Percentiles rank a stretch among this genome's conserved stretches.
Conservation (phyloP, 2,888 invertebrate species). For the Polydrusus pterygomalis region DNA sequence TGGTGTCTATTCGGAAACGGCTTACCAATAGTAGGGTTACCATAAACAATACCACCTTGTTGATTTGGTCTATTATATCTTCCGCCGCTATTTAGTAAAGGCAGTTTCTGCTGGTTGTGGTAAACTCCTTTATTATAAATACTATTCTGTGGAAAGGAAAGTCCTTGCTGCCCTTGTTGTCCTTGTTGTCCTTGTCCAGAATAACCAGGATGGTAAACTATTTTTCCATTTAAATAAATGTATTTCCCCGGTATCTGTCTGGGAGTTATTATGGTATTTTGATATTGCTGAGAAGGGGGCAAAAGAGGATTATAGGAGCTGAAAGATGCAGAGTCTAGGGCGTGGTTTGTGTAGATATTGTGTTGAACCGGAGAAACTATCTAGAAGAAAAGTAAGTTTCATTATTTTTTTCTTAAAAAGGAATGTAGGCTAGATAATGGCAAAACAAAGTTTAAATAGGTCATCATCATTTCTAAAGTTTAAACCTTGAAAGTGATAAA, state of each 20-base stretch:
- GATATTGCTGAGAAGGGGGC: slow-evolving; percentile 24
- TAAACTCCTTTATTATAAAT: slow-evolving; percentile 43
- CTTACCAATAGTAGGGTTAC: slow-evolving; percentile 21
- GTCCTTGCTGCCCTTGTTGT: slow-evolving; percentile 26
- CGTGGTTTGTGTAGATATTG: slow-evolving; percentile 60
- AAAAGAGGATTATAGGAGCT: slow-evolving; percentile 42
- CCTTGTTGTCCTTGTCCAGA: slow-evolving; percentile 28
- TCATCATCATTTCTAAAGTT: too few relatives aligned
- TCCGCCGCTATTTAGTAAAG: slow-evolving; percentile 42
- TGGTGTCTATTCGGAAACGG: slow-evolving; percentile 32
- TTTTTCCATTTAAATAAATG: slow-evolving; percentile 63
- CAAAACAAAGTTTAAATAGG: too few relatives aligned
- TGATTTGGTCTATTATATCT: slow-evolving; percentile 15
- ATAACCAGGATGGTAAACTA: slow-evolving; percentile 59
- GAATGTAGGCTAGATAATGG: too few relatives aligned
- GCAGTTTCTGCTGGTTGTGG: slow-evolving; percentile 55
- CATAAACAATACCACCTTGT: background rate
- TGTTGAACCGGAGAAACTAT: slow-evolving; percentile 63
- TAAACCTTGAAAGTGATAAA: too few relatives aligned
- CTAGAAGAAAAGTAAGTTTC: slow-evolving; percentile 3
- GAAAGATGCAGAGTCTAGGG: slow-evolving; percentile 57
- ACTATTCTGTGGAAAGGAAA: slow-evolving; percentile 22
- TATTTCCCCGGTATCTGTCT: slow-evolving; percentile 62
- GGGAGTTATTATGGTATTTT: slow-evolving; percentile 32
- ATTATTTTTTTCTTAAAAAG: too few relatives aligned